Conservation (phyloP, 2,113 vertebrate genomes). For the Aptenodytes forsteri region DNA sequence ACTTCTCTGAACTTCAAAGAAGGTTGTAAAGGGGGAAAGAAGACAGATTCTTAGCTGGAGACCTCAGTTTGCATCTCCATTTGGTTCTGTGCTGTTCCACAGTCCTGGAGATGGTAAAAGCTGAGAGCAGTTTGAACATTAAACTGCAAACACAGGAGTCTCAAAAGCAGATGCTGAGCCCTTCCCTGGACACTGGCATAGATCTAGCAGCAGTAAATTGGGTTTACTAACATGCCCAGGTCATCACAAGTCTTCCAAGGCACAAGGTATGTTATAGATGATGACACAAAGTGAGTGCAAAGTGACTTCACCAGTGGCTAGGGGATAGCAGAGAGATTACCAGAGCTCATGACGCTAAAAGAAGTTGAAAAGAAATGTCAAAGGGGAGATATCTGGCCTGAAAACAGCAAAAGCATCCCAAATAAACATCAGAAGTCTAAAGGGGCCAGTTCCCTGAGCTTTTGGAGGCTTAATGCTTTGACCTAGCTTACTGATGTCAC, state of each 20-base stretch:
- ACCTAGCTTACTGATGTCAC: not conserved
- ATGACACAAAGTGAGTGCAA: not conserved
- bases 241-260: not conserved
- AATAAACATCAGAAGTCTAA: not conserved
- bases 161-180: not conserved
- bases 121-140: not conserved
- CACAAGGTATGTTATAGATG: not conserved
- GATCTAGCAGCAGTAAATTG: not conserved
- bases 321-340: not conserved
- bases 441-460: not conserved
- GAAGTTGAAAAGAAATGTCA: not conserved
- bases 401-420: not conserved
- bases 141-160: rapidly evolving
- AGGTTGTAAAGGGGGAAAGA: not conserved
- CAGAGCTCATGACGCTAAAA: not conserved
- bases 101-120: not conserved
- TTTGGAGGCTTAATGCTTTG: not conserved
- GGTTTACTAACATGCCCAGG: not conserved
- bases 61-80: not conserved
- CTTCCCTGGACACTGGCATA: not conserved
- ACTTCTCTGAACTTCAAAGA: not conserved
- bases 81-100: not conserved
- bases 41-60: not conserved
- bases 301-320: not conserved
- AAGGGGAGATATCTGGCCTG: not conserved